phyloP scores from a whole-genome alignment of 1,140 invertebrate genomes.

The Globodera rostochiensis region DNA sequence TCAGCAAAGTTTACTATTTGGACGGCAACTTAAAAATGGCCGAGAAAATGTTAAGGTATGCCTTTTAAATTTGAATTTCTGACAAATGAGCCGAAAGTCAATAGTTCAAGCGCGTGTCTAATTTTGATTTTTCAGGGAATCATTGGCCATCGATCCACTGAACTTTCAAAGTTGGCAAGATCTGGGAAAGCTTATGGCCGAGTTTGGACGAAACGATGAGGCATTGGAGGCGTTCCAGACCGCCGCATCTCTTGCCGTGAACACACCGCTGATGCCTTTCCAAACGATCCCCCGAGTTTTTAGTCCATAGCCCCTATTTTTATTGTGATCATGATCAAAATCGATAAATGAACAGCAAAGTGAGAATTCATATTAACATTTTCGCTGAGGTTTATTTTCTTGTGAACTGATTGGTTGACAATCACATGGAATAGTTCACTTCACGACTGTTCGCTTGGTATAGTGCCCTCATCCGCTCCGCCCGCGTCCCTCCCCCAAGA shows the following conservation, averaged over 20 bases:
- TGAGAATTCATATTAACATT: too few relatives aligned
- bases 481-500: neutral
- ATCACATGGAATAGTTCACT: slow-evolving; percentile 28
- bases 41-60: slow-evolving; percentile 60
- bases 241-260: slow-evolving; percentile 47
- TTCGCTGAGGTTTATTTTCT: too few relatives aligned
- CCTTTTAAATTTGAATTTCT: neutral
- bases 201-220: slow-evolving; percentile 40
- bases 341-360: too few relatives aligned
- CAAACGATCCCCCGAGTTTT: slow-evolving; percentile 58
- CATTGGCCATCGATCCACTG: slow-evolving; percentile 55
- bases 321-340: neutral
- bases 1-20: slow-evolving; percentile 50
- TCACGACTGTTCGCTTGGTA: slow-evolving; percentile 13
- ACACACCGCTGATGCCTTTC: slow-evolving; percentile 60
- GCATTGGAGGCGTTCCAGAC: slow-evolving; percentile 59
- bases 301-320: slow-evolving; percentile 9
- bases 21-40: slow-evolving; percentile 60
- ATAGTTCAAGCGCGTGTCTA: neutral
- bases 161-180: slow-evolving; percentile 53
- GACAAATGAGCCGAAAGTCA: neutral
- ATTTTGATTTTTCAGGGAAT: slow-evolving; percentile 53
- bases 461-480: neutral
- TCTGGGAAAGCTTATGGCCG: slow-evolving; percentile 52
- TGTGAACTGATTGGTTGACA: too few relatives aligned